Base-by-base conservation (phyloP, 2,888 invertebrate genomes). In the Cephus rjabovi region DNA sequence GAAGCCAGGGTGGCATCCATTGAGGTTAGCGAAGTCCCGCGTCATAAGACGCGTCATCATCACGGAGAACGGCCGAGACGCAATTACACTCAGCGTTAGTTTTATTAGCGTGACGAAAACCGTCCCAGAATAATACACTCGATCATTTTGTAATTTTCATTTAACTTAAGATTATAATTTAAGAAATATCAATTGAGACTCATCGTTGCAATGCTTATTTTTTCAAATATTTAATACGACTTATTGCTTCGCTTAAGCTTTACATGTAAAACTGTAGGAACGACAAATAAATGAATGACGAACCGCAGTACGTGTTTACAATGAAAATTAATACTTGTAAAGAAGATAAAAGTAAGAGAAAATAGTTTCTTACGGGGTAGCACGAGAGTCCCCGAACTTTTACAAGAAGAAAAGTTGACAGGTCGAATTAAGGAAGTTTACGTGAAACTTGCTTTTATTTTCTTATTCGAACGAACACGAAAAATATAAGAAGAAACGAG, bases 41-140 rank as follows among this genome's bases (percentile, higher is more conserved):
- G 79, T 4, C 89, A 88, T 74, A 87, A 85, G 76, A 85, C 81
- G 33, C 86, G 89, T 12, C 89, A 89, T 79, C 89, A 89, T 80
- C 89, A 89, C 34, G 89, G 89, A 68, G 78, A 78, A 35, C 35
- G 23, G 3, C 71, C 33, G 31, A 71, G 15, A 71, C 33, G 71
- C 12, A 71, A 71, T 33, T 34, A 33, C 23, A 1, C 33, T 33
- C 31, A 15, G 6, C 71, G 31, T 23, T 34, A 71, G 23, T 74
- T 74, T 30, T 74, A 74, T 35, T 35, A 11, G 34, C 30, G 15
- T 2, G 9, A 23, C 23, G 1, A 12, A 23, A 23, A 23, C 2
- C 56, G 56, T 56, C 6, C 56, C 0, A 56, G 2, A 35, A 6
- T 37, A 37, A 40, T 40, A 6, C 0, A 23, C 23, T 56, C 9